Conservation (phyloP, 2,797 vertebrate genomes). For the Urosaurus nigricauda region DNA sequence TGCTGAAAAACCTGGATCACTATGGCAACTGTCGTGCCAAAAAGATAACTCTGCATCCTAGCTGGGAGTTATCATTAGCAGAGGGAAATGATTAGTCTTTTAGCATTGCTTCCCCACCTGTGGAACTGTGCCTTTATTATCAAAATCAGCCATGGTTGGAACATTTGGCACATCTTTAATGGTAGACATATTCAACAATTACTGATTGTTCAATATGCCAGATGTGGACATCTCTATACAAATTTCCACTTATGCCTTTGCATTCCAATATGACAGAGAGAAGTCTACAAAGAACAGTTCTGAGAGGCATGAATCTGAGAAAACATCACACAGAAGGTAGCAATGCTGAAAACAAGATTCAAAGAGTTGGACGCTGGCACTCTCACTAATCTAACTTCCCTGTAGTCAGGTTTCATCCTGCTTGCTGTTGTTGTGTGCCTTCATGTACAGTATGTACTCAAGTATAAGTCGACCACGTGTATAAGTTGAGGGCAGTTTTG, state of each 20-base stretch:
- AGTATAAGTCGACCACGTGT: too few species aligned
- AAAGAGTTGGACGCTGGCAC: not conserved
- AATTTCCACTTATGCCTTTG: too few species aligned
- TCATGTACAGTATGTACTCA: too few species aligned
- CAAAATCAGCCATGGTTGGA: not conserved
- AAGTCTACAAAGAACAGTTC: not conserved
- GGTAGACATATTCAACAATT: not conserved
- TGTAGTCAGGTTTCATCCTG: too few species aligned
- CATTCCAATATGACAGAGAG: not conserved
- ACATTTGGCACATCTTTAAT: not conserved
- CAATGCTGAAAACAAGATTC: not conserved
- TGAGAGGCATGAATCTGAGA: not conserved
- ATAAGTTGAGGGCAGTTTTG: too few species aligned
- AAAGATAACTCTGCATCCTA: not conserved
- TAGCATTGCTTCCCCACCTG: not conserved
- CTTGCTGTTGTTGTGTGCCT: too few species aligned
- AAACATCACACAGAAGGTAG: not conserved
- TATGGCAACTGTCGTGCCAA: not conserved
- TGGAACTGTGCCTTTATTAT: not conserved
- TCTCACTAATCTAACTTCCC: not conserved
- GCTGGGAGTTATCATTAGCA: not conserved
- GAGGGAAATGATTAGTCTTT: not conserved
- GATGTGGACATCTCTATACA: not conserved
- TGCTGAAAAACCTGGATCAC: not conserved
- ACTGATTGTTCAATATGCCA: not conserved